phyloP scores from a whole-genome alignment of 2,113 vertebrate species.

The Coturnix japonica region DNA sequence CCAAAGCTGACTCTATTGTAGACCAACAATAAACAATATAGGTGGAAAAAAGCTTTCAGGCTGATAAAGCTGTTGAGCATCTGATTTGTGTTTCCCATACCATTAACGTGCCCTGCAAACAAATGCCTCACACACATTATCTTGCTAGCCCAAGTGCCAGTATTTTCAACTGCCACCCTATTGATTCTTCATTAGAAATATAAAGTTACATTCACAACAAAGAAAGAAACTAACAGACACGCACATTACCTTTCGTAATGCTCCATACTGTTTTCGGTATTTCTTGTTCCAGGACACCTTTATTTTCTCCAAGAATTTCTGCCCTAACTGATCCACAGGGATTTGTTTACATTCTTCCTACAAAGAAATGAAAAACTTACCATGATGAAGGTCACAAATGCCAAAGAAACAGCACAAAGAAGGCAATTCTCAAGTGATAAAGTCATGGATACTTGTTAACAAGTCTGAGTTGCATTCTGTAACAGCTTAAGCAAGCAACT shows the following conservation, averaged over 20 bases:
- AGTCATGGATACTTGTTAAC: background rate
- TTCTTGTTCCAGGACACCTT: conserved; percentile 94
- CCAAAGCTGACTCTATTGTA: background rate
- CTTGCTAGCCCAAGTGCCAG: background rate
- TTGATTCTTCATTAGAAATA: rapidly evolving
- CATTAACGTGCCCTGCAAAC: background rate
- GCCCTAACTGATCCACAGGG: conserved; percentile 87
- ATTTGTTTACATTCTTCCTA: conserved; percentile 75
- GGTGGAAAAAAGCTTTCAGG: background rate
- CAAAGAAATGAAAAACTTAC: background rate
- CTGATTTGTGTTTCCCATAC: rapidly evolving
- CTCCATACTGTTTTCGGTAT: conserved; percentile 87
- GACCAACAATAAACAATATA: background rate
- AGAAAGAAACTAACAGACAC: background rate
- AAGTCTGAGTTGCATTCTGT: background rate
- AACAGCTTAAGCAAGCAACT: background rate
- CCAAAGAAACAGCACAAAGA: background rate
- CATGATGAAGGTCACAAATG: background rate
- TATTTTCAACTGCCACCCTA: background rate
- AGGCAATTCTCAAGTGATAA: background rate
- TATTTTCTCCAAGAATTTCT: conserved; percentile 89
- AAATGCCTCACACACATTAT: background rate
- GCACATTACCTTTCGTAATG: conserved; percentile 86
- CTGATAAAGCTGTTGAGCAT: background rate
- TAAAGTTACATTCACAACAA: background rate